These are phyloP conservation scores for Chiridota heheva DNA, from an alignment of 35 echinoderm and acorn worm genomes.

Conservation along the genomic window DNA sequence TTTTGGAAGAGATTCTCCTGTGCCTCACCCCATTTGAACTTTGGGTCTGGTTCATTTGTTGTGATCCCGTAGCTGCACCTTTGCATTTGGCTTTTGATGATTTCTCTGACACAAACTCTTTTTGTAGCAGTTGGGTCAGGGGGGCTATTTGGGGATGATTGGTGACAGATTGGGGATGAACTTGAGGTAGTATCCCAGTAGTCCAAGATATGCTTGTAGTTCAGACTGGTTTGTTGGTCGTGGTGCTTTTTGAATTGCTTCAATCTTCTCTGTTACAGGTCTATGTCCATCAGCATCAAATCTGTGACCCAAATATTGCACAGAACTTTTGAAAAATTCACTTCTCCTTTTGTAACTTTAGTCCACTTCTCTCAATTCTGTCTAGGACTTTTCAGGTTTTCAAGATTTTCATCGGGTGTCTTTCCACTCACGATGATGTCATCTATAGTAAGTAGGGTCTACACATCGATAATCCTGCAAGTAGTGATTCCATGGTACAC, in stretches of 20 bases:
- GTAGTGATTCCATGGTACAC: conserved; percentile 31
- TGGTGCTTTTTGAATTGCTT: conserved; percentile 36
- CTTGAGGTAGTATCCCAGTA: conserved; percentile 57
- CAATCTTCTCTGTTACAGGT: conserved; percentile 18
- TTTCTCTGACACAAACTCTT: conserved; percentile 22
- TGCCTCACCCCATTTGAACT: not conserved
- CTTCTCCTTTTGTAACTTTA: conserved; percentile 39
- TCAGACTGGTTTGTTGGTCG: conserved; percentile 30
- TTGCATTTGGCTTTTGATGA: not conserved
- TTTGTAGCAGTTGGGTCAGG: conserved; percentile 34
- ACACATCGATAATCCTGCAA: conserved; percentile 21
- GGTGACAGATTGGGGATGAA: conserved; percentile 48
- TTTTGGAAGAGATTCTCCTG: not conserved
- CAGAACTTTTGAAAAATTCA: conserved; percentile 24
- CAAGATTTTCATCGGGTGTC: conserved; percentile 35
- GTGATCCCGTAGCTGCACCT: not conserved
- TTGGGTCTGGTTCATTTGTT: not conserved
- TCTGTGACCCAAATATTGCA: conserved; percentile 43
- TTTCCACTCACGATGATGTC: conserved; percentile 55
- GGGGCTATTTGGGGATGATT: conserved; percentile 37
- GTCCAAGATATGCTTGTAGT: conserved; percentile 50
- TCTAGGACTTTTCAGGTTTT: not conserved
- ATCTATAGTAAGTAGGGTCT: conserved; percentile 39
- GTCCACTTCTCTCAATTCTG: not conserved
- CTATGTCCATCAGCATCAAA: conserved; percentile 27